Conservation (phyloP, 1,140 invertebrate genomes). For the Augochlora pura region DNA sequence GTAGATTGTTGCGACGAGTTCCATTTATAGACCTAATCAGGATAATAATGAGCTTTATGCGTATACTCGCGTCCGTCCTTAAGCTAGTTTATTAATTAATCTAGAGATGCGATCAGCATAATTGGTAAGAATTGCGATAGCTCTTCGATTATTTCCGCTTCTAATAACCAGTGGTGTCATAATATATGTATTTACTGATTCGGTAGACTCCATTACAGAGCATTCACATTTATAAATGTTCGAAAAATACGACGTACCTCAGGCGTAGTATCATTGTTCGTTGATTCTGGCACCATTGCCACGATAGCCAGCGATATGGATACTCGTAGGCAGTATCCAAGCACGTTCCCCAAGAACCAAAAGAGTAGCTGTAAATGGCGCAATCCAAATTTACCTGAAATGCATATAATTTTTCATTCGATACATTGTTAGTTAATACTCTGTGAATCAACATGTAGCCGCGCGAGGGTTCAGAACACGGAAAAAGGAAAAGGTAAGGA, state of each 20-base stretch:
- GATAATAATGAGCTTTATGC: neutral
- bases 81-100: no score
- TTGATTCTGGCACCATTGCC: constrained; percentile 80
- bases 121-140: no score
- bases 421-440: no score
- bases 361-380: constrained; percentile 84
- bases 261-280: constrained; percentile 49
- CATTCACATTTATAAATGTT: constrained; percentile 3
- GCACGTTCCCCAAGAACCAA: constrained; percentile 83
- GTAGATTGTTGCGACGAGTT: constrained; percentile 80
- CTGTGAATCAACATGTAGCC: no score
- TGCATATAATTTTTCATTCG: neutral
- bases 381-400: constrained; percentile 78
- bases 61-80: no score
- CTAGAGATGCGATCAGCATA: no score
- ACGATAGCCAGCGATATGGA: constrained; percentile 87
- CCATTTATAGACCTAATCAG: constrained; percentile 81
- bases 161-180: no score
- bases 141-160: no score
- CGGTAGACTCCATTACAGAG: no score
- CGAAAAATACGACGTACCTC: constrained; percentile 52
- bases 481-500: no score
- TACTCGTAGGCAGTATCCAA: constrained; percentile 84
- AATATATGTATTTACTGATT: no score
- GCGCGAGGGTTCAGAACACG: no score